Base-by-base conservation (phyloP, 92 coral and sea anemone genomes). In the Bergia sp. region DNA sequence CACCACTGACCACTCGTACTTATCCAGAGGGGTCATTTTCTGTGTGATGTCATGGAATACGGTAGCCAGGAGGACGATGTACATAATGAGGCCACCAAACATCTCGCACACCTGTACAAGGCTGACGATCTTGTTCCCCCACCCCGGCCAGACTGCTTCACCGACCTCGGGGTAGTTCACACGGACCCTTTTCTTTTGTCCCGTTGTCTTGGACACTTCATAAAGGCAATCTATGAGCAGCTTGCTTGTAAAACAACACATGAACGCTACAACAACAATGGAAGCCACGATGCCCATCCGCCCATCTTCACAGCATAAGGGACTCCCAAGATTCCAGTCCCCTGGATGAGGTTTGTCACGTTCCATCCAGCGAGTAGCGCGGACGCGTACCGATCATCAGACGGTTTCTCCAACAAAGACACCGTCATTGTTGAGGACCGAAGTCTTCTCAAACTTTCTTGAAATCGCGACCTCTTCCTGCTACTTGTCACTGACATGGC, bases 341-440 rank as follows among this genome's bases (percentile, higher is more conserved):
- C 98, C 80, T 95, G 98, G 21, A 95, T 95, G 18, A 95, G 96
- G 72, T 95, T 95, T 36, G 96, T 95, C 16, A 95, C 96, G 79
- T 95, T 95, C 98, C 98, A 95, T 58, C 98, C 98, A 0, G 98
- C 98, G 44, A 95, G 92, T 69, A 93, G 91, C 40, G 98, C 98
- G 16, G 98, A 95, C n/a, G 96, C 98, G 65, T 79, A 91, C 18
- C 98, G 96, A 72, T 95, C 98, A 10, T 92, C 89, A 13, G 98
- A 95, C 45, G 96, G 96, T 76, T 81, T 92, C 82, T 93, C 98
- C 85, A 95, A 57, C 86, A 93, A 71, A 11, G 98, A 95, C 73
- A 95, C 87, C 38, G 98, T 93, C 98, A 95, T 76, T 6, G 96
- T 93, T 5, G 95, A 91, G 11, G 92, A 38, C 11, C 98, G 94